Evolutionary conservation across 2,888 invertebrate species (phyloP).

Genomic region (Danaus chrysippus): DNA sequence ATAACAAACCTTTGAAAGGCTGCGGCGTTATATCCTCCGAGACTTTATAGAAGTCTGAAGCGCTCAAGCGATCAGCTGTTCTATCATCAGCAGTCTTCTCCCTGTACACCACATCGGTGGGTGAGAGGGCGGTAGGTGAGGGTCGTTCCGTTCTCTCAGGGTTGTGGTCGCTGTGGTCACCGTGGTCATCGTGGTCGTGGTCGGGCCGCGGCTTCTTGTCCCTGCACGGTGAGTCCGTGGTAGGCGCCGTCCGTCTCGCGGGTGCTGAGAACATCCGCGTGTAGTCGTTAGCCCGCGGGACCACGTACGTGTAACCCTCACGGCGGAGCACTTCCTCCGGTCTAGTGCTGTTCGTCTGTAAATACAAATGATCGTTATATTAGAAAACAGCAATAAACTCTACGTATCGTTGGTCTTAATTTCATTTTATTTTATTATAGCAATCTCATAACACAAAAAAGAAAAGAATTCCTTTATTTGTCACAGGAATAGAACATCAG

Average conservation of each 20-base stretch:
- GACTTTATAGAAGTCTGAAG: constrained; percentile 72
- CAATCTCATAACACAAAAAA: neutral
- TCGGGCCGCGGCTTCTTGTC: constrained; percentile 69
- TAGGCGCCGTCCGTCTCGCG: constrained; percentile 62
- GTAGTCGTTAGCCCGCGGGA: constrained; percentile 79
- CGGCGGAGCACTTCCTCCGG: constrained; percentile 61
- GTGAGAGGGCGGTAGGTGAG: constrained; percentile 24
- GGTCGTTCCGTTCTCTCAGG: constrained; percentile 17
- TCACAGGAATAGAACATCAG: constrained; percentile 4
- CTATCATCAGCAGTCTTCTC: constrained; percentile 46
- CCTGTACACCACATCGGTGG: constrained; percentile 51
- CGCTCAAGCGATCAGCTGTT: constrained; percentile 60
- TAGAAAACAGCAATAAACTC: neutral
- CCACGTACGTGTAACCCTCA: constrained; percentile 78
- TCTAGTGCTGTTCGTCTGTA: constrained; percentile 43
- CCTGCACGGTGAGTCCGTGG: constrained; percentile 65
- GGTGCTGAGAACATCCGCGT: constrained; percentile 74
- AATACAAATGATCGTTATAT: neutral
- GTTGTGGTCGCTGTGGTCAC: constrained; percentile 2
- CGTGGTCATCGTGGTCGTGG: constrained; percentile 27
- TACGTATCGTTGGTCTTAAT: neutral
- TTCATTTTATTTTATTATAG: neutral
- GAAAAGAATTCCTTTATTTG: neutral
- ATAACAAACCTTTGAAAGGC: constrained; percentile 66
- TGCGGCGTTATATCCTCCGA: constrained; percentile 72